Percentiles rank a stretch among this genome's conserved stretches.
Evolutionary conservation across 1,140 invertebrate species (phyloP).

Genomic region (Vollenhovia emeryi): DNA sequence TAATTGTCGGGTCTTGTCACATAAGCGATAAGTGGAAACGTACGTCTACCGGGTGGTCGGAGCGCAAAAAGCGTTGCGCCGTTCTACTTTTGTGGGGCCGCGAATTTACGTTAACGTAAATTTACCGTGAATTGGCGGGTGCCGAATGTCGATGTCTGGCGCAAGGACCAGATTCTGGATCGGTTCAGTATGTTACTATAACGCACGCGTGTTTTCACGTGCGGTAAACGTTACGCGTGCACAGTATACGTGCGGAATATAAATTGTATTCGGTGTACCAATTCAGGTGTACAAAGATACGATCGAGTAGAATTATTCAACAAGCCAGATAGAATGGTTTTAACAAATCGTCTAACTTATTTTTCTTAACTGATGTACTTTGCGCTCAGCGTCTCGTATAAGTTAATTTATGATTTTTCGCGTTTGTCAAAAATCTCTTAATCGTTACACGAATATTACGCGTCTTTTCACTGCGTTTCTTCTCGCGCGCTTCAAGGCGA

Average conservation of each 20-base stretch:
- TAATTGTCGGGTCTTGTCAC: neutral
- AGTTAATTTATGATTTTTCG: neutral
- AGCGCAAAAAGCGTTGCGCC: neutral
- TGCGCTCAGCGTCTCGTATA: neutral
- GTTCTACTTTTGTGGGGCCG: slow-evolving; percentile 38
- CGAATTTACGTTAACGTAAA: slow-evolving; percentile 25
- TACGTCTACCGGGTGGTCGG: neutral
- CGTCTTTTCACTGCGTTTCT: neutral
- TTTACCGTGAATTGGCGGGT: slow-evolving; percentile 50
- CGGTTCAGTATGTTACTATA: slow-evolving; percentile 77
- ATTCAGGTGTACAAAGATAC: neutral
- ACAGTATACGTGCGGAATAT: slow-evolving; percentile 34
- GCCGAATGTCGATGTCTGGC: slow-evolving; percentile 45
- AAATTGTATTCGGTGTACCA: slow-evolving; percentile 16
- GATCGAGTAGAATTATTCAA: neutral
- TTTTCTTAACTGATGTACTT: neutral
- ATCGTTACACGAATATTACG: neutral
- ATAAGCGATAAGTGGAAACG: neutral
- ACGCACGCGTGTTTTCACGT: slow-evolving; percentile 66
- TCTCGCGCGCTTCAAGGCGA: neutral
- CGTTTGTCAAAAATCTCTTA: neutral
- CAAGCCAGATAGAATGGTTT: neutral
- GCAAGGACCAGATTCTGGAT: slow-evolving; percentile 64
- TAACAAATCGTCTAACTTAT: neutral
- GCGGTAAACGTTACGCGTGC: neutral